Evolutionary conservation across 2,888 invertebrate species (phyloP).

Genomic region (Tigriopus californicus): DNA sequence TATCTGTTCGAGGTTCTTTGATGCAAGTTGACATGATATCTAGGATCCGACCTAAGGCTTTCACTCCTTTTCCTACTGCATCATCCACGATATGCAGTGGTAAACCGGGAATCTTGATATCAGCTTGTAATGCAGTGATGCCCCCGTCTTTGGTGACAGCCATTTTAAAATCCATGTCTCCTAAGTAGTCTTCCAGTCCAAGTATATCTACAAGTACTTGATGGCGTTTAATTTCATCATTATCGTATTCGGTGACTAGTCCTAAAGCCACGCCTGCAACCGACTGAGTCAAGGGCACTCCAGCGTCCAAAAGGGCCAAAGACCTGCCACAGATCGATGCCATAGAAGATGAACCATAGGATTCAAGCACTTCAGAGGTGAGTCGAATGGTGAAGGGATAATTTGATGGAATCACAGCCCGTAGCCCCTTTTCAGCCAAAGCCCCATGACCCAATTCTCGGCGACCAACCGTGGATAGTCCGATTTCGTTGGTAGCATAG

Average conservation of each 20-base stretch:
- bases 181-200: constrained; percentile 95
- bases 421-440: constrained; percentile 71
- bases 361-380: constrained; percentile 77
- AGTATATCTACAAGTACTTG: constrained; percentile 73
- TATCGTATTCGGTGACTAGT: constrained; percentile 45
- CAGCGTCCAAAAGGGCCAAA: constrained; percentile 87
- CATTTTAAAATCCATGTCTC: constrained; percentile 98
- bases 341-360: constrained; percentile 89
- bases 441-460: constrained; percentile 94
- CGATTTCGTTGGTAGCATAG: constrained; percentile 90
- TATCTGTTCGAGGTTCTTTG: constrained; percentile 45
- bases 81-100: constrained; percentile 2
- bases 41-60: constrained; percentile 38
- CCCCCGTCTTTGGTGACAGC: constrained; percentile 71
- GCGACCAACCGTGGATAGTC: constrained; percentile 47
- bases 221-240: constrained; percentile 44
- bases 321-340: constrained; percentile 91
- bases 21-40: constrained; percentile 64
- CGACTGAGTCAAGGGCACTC: constrained; percentile 54
- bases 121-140: constrained; percentile 75
- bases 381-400: constrained; percentile 76
- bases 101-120: constrained; percentile 70
- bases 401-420: constrained; percentile 61
- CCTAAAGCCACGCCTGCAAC: constrained; percentile 93
- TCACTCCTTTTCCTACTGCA: background rate